Percentiles rank a stretch among this genome's conserved stretches.
These are phyloP conservation scores for Agelastica alni DNA, from an alignment of 2,888 invertebrate species.

Conservation along the genomic window DNA sequence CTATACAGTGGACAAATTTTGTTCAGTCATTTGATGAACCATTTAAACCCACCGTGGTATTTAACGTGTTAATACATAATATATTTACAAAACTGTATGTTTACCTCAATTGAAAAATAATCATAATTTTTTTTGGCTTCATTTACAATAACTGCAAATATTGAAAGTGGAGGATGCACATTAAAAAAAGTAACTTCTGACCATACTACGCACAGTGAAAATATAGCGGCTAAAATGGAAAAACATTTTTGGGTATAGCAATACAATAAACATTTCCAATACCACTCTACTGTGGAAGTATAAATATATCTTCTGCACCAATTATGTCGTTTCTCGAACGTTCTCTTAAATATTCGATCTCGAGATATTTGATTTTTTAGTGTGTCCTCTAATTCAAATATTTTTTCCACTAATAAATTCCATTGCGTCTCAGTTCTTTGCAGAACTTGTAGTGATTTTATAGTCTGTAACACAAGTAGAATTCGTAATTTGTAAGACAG, in stretches of 20 bases:
- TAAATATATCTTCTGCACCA: slow-evolving; percentile 64
- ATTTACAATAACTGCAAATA: slow-evolving; percentile 94
- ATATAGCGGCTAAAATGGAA: slow-evolving; percentile 72
- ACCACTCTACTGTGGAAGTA: slow-evolving; percentile 87
- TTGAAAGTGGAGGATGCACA: slow-evolving; percentile 86
- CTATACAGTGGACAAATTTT: too few relatives aligned
- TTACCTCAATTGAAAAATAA: slow-evolving; percentile 92
- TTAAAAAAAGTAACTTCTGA: slow-evolving; percentile 98
- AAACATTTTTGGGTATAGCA: slow-evolving; percentile 76
- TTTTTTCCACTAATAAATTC: slow-evolving; percentile 80
- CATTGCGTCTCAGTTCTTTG: slow-evolving; percentile 95
- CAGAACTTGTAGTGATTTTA: slow-evolving; percentile 88
- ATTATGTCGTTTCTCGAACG: slow-evolving; percentile 69
- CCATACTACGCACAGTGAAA: slow-evolving; percentile 96
- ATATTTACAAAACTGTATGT: slow-evolving; percentile 28
- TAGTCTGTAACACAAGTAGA: slow-evolving; percentile 61
- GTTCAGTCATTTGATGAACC: too few relatives aligned
- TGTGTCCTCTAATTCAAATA: slow-evolving; percentile 86
- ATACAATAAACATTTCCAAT: slow-evolving; percentile 88
- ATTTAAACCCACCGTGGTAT: too few relatives aligned
- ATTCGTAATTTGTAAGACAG: too few relatives aligned
- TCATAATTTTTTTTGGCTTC: slow-evolving; percentile 81
- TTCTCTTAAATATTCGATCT: slow-evolving; percentile 67
- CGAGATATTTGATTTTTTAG: slow-evolving; percentile 72
- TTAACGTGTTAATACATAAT: too few relatives aligned